These are phyloP conservation scores for Episyrphus balteatus DNA, from an alignment of 1,140 invertebrate species.

Conservation along the genomic window DNA sequence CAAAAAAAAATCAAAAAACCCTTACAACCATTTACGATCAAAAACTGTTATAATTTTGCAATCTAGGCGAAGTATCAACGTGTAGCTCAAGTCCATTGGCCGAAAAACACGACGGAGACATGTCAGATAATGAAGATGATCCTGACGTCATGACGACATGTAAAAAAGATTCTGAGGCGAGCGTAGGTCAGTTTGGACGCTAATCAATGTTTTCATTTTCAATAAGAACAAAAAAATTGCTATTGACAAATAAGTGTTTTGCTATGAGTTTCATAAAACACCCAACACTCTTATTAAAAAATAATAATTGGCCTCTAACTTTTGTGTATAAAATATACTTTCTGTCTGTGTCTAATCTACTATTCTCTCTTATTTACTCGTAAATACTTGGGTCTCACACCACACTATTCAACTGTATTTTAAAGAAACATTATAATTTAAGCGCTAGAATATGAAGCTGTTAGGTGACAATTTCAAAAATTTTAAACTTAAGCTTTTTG, in stretches of 20 bases:
- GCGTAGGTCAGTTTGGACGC: conserved; percentile 50
- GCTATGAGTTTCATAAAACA: background rate
- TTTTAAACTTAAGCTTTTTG: too few species aligned
- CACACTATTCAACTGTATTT: too few species aligned
- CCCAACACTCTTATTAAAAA: too few species aligned
- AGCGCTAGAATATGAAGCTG: too few species aligned
- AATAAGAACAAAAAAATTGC: background rate
- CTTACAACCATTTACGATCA: conserved; percentile 1
- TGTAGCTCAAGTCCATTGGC: conserved; percentile 55
- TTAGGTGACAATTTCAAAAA: too few species aligned
- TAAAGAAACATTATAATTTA: too few species aligned
- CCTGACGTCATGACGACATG: conserved; percentile 43
- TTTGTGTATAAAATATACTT: too few species aligned
- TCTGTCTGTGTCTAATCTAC: too few species aligned
- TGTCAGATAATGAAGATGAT: conserved; percentile 46
- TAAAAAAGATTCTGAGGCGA: conserved; percentile 33
- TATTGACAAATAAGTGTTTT: background rate
- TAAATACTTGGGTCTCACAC: too few species aligned
- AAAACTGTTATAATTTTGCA: conserved; percentile 15
- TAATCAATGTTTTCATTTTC: conserved; percentile 3
- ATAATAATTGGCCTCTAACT: too few species aligned
- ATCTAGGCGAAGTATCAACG: conserved; percentile 53
- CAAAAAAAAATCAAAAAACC: conserved; percentile 1
- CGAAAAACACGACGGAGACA: conserved; percentile 57
- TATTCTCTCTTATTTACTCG: too few species aligned